phyloP scores from a whole-genome alignment of 92 coral and sea anemone species.

The Siderastrea radians region DNA sequence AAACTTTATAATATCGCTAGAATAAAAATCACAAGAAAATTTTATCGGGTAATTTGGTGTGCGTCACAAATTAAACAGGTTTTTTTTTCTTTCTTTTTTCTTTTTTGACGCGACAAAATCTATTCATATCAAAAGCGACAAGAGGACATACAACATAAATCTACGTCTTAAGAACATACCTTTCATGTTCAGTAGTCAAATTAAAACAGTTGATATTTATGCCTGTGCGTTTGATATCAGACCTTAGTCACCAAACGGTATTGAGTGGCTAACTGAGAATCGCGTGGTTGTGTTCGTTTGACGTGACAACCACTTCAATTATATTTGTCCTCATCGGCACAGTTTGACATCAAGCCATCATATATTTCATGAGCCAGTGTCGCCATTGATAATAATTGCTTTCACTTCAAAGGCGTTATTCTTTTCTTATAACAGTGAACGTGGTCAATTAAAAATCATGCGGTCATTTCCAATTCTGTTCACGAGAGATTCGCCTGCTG shows the following conservation, averaged over 20 bases:
- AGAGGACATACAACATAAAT: background rate
- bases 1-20: background rate
- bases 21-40: background rate
- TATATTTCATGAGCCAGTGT: background rate
- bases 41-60: background rate
- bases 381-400: constrained; percentile 11
- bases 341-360: constrained; percentile 35
- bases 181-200: background rate
- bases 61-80: background rate
- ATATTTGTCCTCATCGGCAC: background rate
- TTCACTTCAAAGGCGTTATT: background rate
- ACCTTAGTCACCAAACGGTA: background rate
- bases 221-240: background rate
- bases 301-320: constrained; percentile 8
- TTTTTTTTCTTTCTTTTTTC: background rate
- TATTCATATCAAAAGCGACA: background rate
- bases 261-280: background rate
- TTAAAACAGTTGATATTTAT: background rate
- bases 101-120: background rate
- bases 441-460: background rate
- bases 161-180: constrained; percentile 10
- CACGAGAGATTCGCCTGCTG: background rate
- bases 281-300: background rate
- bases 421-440: background rate
- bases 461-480: background rate